A percentile compares a stretch with the other conserved stretches of the same genome.
Conservation (phyloP, 2,113 vertebrate genomes). For the Noctilio leporinus region DNA sequence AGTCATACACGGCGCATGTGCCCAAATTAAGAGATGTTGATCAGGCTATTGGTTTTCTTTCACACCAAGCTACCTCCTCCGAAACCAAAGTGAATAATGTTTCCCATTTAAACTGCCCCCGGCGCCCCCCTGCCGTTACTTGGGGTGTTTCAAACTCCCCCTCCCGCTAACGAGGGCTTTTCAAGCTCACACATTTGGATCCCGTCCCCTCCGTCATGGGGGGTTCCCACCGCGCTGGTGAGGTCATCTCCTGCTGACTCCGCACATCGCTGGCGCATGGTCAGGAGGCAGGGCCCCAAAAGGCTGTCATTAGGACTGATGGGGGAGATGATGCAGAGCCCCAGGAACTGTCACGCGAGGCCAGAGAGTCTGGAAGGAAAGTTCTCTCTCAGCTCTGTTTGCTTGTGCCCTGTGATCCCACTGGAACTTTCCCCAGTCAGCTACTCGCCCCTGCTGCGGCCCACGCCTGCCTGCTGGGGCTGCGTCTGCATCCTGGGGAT, state of each 20-base stretch:
- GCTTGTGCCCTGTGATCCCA: too few species aligned
- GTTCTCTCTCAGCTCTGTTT: neutral
- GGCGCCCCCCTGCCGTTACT: neutral
- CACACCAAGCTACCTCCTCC: neutral
- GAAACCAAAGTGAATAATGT: neutral
- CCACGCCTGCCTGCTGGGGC: too few species aligned
- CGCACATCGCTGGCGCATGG: neutral
- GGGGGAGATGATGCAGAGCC: neutral
- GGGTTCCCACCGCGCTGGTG: slow-evolving; percentile 15
- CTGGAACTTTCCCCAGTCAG: too few species aligned
- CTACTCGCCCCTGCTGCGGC: too few species aligned
- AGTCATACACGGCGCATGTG: neutral
- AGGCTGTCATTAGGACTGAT: slow-evolving; percentile 21
- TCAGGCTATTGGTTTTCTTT: neutral
- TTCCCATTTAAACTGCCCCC: neutral
- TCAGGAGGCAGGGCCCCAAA: neutral
- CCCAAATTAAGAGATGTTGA: neutral
- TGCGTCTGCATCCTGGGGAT: too few species aligned
- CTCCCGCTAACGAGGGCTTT: slow-evolving; percentile 4
- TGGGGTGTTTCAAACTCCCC: neutral
- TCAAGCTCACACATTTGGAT: neutral
- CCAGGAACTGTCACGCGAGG: neutral
- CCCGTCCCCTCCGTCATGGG: neutral
- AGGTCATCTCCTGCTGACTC: slow-evolving; percentile 33
- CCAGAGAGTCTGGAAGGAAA: neutral